Base-by-base conservation (phyloP, 2,113 vertebrate species). In the Rhizomys pruinosus region DNA sequence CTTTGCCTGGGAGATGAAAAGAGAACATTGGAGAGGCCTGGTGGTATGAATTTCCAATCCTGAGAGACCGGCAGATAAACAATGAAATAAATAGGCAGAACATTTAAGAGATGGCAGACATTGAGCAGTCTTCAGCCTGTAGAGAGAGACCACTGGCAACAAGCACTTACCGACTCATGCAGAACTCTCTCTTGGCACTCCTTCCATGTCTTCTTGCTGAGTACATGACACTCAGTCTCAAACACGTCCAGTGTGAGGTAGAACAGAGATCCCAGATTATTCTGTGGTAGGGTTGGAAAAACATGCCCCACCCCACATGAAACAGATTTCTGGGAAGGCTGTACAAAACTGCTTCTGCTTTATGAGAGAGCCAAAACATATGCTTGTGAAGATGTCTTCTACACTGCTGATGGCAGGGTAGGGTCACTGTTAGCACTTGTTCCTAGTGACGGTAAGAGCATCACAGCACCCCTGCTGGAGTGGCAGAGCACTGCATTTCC, bases 181-280 rank as follows among this genome's bases (percentile, higher is more conserved):
- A 72, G 0, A 0, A 0, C 0, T 93, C 97, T 97, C 55, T 1
- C 7, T 0, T 0, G 0, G 55, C 98, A 98, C 4, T 97, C 61
- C 89, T 96, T 97, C 97, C 96, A 97, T 0, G 73, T 0, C 88
- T 89, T 98, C 74, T 12, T 95, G 90, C 97, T 98, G 89, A 97
- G 97, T 52, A 98, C 97, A 0, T 98, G 97, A 34, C 98, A 98
- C 37, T 47, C 22, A 0, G 97, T 98, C 87, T 98, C 97, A 55
- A 96, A n/a, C 47, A 98, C 98, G 0, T 98, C 98, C 96, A 98
- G 15, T 0, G 89, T 92, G 59, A 98, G 88, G 61, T 97, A 98
- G 95, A 96, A 98, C 76, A 97, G 20, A 88, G 96, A 97, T 10
- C 97, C 97, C 34, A 27, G 32, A 32, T 0, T 15, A 15, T 2